Evolutionary conservation across 1,140 invertebrate genomes (phyloP).

Genomic region (Laodelphax striatellus): DNA sequence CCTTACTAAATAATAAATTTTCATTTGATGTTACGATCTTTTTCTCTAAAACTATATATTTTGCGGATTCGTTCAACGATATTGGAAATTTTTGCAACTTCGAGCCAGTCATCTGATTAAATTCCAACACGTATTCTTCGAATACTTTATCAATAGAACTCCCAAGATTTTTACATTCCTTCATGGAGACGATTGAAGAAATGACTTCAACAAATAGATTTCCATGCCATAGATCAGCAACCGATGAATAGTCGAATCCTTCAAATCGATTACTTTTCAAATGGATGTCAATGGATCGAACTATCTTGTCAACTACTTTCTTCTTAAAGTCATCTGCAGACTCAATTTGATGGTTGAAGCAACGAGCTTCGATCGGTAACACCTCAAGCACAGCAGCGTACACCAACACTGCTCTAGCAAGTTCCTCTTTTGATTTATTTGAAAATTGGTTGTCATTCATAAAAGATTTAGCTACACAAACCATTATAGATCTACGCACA

Average conservation of each 20-base stretch:
- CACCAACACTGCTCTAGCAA: background rate
- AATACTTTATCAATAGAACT: background rate
- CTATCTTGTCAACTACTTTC: background rate
- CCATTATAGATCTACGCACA: too few species aligned
- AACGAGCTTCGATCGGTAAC: background rate
- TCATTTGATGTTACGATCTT: background rate
- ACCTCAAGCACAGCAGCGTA: background rate
- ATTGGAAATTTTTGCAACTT: background rate
- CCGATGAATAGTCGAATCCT: background rate
- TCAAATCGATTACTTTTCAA: background rate
- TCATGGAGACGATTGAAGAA: background rate
- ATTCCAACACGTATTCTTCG: background rate
- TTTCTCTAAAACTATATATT: background rate
- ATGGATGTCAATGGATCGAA: background rate
- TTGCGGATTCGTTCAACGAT: background rate
- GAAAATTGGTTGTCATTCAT: background rate
- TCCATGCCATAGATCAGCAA: constrained; percentile 13
- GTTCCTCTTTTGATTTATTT: background rate
- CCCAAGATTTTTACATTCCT: background rate
- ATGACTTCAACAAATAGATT: constrained; percentile 6
- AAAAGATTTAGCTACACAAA: background rate
- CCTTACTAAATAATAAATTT: too few species aligned
- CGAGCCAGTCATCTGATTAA: background rate
- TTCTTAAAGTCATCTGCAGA: background rate
- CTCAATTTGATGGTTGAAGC: background rate